A percentile compares a stretch with the other conserved stretches of the same genome.
Conservation (phyloP, 1,140 invertebrate genomes). For the Pogonomyrmex barbatus region DNA sequence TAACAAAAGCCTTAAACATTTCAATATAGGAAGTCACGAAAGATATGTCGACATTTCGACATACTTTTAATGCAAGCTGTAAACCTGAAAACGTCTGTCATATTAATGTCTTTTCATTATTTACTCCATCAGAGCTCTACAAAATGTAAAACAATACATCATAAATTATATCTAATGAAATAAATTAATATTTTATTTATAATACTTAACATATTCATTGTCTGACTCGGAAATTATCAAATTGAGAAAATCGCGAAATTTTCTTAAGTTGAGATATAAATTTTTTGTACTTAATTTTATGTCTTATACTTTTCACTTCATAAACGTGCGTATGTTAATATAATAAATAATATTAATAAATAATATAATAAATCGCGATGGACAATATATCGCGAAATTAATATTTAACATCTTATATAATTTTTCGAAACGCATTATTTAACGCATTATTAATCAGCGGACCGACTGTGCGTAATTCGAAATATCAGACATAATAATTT, state of each 20-base stretch:
- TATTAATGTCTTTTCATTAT: too few relatives aligned
- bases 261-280: too few relatives aligned
- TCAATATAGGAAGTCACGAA: slow-evolving; percentile 5
- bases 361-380: neutral
- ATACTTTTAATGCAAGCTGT: slow-evolving; percentile 13
- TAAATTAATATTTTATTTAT: too few relatives aligned
- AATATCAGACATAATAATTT: neutral
- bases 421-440: neutral
- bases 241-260: too few relatives aligned
- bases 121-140: too few relatives aligned
- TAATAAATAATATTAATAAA: neutral
- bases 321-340: neutral
- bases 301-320: neutral
- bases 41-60: neutral
- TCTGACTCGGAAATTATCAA: too few relatives aligned
- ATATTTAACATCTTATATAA: neutral
- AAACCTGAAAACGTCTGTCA: neutral
- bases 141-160: too few relatives aligned
- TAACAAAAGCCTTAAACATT: slow-evolving; percentile 15
- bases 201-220: too few relatives aligned
- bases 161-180: too few relatives aligned
- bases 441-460: neutral
- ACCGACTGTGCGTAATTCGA: neutral
- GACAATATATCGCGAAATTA: neutral
- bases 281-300: too few relatives aligned